Percentiles rank a stretch among this genome's conserved stretches.
These are phyloP conservation scores for Embiotoca jacksoni DNA, from an alignment of 2,113 vertebrate genomes.

Conservation along the genomic window DNA sequence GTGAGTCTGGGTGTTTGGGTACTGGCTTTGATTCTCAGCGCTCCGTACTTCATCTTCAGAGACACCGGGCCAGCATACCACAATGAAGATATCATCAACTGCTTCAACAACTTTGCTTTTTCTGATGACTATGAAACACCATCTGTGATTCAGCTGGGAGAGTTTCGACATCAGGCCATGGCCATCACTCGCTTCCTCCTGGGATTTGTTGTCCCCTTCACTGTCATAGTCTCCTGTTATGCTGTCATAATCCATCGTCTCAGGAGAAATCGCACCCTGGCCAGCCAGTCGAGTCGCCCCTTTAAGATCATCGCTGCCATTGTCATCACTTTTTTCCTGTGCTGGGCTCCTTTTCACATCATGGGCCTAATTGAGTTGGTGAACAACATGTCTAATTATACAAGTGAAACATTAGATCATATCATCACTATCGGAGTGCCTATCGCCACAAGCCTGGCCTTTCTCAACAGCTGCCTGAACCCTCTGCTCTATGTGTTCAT, in stretches of 20 bases:
- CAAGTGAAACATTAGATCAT: slow-evolving; percentile 63
- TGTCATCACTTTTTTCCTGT: slow-evolving; percentile 89
- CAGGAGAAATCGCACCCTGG: slow-evolving; percentile 82
- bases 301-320: slow-evolving; percentile 90
- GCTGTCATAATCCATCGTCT: slow-evolving; percentile 85
- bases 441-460: slow-evolving; percentile 83
- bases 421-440: slow-evolving; percentile 76
- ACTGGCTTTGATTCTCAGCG: slow-evolving; percentile 84
- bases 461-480: slow-evolving; percentile 88
- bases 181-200: slow-evolving; percentile 84
- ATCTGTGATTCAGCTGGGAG: slow-evolving; percentile 50
- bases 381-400: slow-evolving; percentile 52
- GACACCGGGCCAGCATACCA: slow-evolving; percentile 69
- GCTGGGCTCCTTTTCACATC: slow-evolving; percentile 91
- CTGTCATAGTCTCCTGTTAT: slow-evolving; percentile 88
- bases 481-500: slow-evolving; percentile 88
- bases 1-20: slow-evolving; percentile 85
- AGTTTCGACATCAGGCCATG: slow-evolving; percentile 81
- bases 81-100: slow-evolving; percentile 74
- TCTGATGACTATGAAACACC: slow-evolving; percentile 74
- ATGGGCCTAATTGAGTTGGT: slow-evolving; percentile 83
- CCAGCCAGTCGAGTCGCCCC: slow-evolving; percentile 85
- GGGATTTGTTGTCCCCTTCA: slow-evolving; percentile 89
- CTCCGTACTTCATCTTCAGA: slow-evolving; percentile 82
- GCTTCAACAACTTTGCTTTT: slow-evolving; percentile 80